Conservation (phyloP, 2,797 vertebrate species). For the Pseudochirops cupreus region DNA sequence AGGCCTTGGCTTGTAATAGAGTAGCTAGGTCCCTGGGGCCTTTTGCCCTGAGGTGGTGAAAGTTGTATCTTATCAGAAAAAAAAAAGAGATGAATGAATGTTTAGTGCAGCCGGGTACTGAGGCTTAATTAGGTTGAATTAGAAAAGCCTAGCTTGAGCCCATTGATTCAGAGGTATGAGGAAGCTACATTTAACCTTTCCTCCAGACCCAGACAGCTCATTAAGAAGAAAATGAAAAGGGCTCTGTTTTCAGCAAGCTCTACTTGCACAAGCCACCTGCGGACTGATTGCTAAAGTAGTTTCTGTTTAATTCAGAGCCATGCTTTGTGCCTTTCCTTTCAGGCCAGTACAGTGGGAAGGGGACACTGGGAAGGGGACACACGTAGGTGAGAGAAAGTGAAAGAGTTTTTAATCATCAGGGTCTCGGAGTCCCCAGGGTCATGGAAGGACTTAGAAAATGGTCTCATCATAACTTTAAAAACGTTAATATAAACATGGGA, state of each 20-base stretch:
- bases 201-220: neutral
- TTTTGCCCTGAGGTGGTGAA: conserved; percentile 18
- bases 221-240: conserved; percentile 61
- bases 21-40: fast-evolving
- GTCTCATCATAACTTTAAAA: neutral
- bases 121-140: conserved; percentile 33
- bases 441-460: neutral
- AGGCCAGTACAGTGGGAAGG: neutral
- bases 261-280: conserved; percentile 15
- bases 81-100: conserved; percentile 28
- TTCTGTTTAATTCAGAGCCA: neutral
- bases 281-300: neutral
- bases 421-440: neutral
- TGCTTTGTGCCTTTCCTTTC: conserved; percentile 2
- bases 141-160: conserved; percentile 36
- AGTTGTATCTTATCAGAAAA: conserved; percentile 39
- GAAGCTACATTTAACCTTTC: conserved; percentile 35
- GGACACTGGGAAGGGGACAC: neutral
- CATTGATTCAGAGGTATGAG: conserved; percentile 47
- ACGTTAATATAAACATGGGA: no score
- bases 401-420: neutral
- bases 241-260: neutral
- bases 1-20: neutral
- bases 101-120: conserved; percentile 43
- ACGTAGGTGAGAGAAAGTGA: neutral